phyloP scores from a whole-genome alignment of 2,113 vertebrate species.

The Collichthys lucidus region DNA sequence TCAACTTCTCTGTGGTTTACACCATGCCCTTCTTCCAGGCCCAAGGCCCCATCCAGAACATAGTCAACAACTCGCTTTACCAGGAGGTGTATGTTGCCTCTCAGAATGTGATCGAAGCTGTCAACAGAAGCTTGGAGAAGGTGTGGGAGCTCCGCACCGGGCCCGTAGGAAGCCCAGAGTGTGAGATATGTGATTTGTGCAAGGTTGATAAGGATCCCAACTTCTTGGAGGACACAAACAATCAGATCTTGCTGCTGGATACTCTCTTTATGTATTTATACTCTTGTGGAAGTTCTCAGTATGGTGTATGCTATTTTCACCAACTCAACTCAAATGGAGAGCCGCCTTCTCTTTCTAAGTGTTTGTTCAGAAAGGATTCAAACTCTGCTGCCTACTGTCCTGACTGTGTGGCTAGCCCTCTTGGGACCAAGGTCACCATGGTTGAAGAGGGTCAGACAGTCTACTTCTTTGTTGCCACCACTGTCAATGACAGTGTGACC shows the following conservation, averaged over 20 bases:
- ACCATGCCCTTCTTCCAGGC: constrained; percentile 85
- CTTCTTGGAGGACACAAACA: constrained; percentile 85
- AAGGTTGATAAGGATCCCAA: constrained; percentile 67
- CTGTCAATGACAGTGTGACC: constrained; percentile 85
- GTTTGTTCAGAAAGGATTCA: constrained; percentile 83
- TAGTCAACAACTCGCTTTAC: constrained; percentile 83
- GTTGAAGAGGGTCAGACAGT: constrained; percentile 85
- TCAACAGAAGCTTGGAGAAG: constrained; percentile 83
- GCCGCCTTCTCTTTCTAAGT: constrained; percentile 79
- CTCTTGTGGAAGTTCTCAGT: constrained; percentile 89
- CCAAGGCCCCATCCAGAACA: constrained; percentile 85
- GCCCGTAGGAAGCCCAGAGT: constrained; percentile 86
- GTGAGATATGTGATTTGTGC: constrained; percentile 87
- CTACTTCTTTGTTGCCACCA: constrained; percentile 91
- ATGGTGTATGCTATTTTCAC: constrained; percentile 91
- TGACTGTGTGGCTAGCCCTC: constrained; percentile 92
- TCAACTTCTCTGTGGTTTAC: constrained; percentile 88
- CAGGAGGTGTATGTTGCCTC: constrained; percentile 88
- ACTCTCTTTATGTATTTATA: constrained; percentile 87
- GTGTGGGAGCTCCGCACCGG: constrained; percentile 86
- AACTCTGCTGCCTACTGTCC: constrained; percentile 87
- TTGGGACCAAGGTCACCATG: constrained; percentile 90
- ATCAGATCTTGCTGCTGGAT: constrained; percentile 88
- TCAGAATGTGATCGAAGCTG: constrained; percentile 89
- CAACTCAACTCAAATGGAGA: constrained; percentile 78